A percentile compares a stretch with the other conserved stretches of the same genome.
Evolutionary conservation across 2,797 vertebrate species (phyloP).

Genomic region (Thaleichthys pacificus): DNA sequence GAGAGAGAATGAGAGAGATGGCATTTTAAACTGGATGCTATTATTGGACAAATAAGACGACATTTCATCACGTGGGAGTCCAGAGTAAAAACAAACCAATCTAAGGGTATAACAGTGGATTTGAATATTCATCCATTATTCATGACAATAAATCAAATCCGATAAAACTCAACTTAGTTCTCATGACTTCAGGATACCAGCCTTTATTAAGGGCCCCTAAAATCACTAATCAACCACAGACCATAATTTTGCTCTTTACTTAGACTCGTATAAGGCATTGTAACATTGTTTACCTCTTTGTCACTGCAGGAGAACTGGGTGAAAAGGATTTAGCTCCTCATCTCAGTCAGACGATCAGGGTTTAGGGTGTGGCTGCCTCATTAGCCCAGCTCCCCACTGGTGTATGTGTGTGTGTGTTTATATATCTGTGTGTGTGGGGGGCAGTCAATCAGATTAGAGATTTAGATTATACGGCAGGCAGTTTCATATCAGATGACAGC

Average conservation of each 20-base stretch:
- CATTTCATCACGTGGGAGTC: constrained; percentile 19
- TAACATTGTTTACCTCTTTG: not conserved
- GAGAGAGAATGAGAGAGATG: constrained; percentile 30
- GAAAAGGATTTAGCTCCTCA: not conserved
- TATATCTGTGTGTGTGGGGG: not conserved
- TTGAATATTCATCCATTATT: constrained; percentile 1
- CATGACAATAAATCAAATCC: not conserved
- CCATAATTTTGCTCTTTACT: not conserved
- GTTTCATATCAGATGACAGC: constrained; percentile 32
- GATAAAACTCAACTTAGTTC: not conserved
- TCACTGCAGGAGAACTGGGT: not conserved
- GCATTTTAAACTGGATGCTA: constrained; percentile 1
- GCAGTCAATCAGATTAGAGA: constrained; percentile 32
- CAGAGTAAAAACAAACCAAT: not conserved
- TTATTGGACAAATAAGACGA: not conserved
- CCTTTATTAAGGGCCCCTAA: not conserved
- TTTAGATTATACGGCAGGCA: constrained; percentile 14
- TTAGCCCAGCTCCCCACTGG: constrained; percentile 4
- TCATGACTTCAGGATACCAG: no score
- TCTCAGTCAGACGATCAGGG: not conserved
- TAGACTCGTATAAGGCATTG: not conserved
- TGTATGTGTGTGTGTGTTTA: no score
- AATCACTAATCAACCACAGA: constrained; percentile 23
- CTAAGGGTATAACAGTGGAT: not conserved
- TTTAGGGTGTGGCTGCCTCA: not conserved